Percentiles rank a stretch among this genome's conserved stretches.
These are phyloP conservation scores for Podiceps cristatus DNA, from an alignment of 2,113 vertebrate genomes.

Conservation along the genomic window DNA sequence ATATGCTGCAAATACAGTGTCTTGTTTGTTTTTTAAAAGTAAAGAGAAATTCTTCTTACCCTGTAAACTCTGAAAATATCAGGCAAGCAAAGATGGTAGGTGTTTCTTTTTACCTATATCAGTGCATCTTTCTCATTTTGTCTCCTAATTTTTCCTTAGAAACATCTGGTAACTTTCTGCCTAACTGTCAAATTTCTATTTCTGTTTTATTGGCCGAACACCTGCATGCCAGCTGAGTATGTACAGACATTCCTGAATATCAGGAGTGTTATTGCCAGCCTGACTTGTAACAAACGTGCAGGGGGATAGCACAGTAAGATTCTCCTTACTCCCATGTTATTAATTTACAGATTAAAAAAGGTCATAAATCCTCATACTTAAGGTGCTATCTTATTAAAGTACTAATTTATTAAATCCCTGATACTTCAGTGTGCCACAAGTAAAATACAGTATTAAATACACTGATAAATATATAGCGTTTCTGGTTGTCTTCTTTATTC, in stretches of 20 bases:
- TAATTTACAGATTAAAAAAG: neutral
- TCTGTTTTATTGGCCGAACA: slow-evolving; percentile 47
- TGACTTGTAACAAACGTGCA: neutral
- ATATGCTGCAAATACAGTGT: neutral
- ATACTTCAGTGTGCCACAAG: neutral
- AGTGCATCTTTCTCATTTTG: neutral
- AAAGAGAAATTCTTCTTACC: neutral
- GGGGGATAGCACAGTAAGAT: neutral
- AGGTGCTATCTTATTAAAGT: neutral
- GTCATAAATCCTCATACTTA: neutral
- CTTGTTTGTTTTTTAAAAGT: neutral
- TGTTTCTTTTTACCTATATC: neutral
- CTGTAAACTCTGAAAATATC: neutral
- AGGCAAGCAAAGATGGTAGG: neutral
- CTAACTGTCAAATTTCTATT: slow-evolving; percentile 33
- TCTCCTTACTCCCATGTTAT: neutral
- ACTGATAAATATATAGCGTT: neutral
- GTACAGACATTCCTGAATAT: slow-evolving; percentile 14
- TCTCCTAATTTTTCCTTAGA: neutral
- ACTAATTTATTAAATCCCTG: neutral
- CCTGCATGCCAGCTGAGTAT: slow-evolving; percentile 51
- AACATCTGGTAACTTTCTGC: slow-evolving; percentile 43
- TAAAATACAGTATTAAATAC: neutral
- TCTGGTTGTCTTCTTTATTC: neutral
- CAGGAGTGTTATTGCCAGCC: neutral